Evolutionary conservation across 2,888 invertebrate species (phyloP).

Genomic region (Sussaba pulchella): DNA sequence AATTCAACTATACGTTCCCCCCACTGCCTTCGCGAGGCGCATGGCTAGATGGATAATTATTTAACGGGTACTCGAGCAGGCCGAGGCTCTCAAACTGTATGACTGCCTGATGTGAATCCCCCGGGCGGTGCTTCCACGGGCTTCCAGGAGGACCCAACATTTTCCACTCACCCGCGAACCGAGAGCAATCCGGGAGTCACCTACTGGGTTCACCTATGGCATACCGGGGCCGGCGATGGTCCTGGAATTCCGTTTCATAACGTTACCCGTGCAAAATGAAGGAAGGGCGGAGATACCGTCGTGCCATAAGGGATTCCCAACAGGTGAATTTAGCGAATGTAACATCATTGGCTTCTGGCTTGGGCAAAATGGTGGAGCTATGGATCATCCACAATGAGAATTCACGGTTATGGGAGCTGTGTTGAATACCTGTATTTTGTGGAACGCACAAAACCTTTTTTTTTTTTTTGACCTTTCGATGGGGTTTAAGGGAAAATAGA

Average conservation of each 20-base stretch:
- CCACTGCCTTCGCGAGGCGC: conserved; percentile 61
- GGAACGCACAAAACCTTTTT: not conserved
- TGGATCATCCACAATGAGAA: not conserved
- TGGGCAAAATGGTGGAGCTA: conserved; percentile 11
- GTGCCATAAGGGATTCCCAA: conserved; percentile 21
- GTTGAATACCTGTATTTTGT: not conserved
- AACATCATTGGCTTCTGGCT: conserved; percentile 25
- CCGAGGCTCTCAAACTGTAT: not conserved
- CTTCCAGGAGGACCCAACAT: conserved; percentile 69
- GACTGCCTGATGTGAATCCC: conserved; percentile 8
- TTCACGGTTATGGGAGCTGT: conserved; percentile 9
- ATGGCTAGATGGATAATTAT: conserved; percentile 79
- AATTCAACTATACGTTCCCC: conserved; percentile 30
- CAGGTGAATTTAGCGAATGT: conserved; percentile 11
- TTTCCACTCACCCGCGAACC: conserved; percentile 69
- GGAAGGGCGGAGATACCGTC: not conserved
- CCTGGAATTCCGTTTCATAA: not conserved
- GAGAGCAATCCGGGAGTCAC: not conserved
- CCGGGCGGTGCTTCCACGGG: not conserved
- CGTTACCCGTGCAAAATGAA: conserved; percentile 1
- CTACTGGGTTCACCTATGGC: not conserved
- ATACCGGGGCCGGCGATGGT: not conserved
- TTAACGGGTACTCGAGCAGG: conserved; percentile 73
- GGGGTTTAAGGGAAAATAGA: not conserved
- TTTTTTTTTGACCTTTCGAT: not conserved